Percentiles rank a stretch among this genome's conserved stretches.
Evolutionary conservation across 2,113 vertebrate genomes (phyloP).

Genomic region (Sander lucioperca): DNA sequence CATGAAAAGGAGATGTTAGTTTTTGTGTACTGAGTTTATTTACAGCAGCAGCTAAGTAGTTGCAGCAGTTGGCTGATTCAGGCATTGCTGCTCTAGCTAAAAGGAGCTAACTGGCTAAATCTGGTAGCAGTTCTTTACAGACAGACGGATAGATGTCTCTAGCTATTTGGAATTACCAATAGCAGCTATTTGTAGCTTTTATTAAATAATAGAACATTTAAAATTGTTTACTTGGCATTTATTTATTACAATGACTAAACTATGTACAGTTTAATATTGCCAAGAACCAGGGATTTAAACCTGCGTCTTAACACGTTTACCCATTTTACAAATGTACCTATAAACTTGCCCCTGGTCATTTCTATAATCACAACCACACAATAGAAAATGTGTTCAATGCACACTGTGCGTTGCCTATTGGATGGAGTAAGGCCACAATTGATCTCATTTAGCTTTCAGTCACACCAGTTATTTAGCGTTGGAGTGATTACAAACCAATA

Average conservation of each 20-base stretch:
- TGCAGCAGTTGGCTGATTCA: background rate
- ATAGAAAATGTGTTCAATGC: background rate
- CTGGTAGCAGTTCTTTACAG: too few relatives aligned
- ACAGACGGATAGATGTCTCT: too few relatives aligned
- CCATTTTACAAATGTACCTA: too few relatives aligned
- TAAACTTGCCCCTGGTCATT: background rate
- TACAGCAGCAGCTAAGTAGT: background rate
- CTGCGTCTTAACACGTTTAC: too few relatives aligned
- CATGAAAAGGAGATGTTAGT: background rate
- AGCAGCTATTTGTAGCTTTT: background rate
- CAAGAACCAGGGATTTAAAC: background rate
- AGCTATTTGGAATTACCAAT: background rate
- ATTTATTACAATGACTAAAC: background rate
- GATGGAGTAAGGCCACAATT: background rate
- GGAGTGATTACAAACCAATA: conserved; percentile 6
- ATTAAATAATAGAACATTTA: background rate
- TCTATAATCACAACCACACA: background rate
- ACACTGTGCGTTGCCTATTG: background rate
- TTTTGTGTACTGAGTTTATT: background rate
- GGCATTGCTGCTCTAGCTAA: background rate
- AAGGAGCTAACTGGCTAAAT: background rate
- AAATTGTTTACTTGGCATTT: background rate
- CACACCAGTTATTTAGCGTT: conserved; percentile 6
- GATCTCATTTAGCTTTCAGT: conserved; percentile 12
- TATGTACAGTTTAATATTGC: background rate